Conservation (phyloP, 2,888 invertebrate species). For the Lordiphosa fenestrarum region DNA sequence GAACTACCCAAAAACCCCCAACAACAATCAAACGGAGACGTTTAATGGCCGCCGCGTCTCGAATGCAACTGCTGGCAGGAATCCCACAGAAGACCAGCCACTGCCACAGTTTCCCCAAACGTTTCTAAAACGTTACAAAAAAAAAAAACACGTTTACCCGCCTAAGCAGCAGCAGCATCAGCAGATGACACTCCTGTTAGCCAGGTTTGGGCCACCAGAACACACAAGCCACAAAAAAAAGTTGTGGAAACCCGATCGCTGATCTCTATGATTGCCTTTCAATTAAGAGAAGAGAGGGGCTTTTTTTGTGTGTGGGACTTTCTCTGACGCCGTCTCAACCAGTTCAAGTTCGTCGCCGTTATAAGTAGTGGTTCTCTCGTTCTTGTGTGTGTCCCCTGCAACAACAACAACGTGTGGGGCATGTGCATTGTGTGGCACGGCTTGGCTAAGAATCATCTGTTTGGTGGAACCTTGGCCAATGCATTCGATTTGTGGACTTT, state of each 20-base stretch:
- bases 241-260: conserved; percentile 42
- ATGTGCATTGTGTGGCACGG: conserved; percentile 3
- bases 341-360: conserved; percentile 33
- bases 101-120: conserved; percentile 50
- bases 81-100: conserved; percentile 20
- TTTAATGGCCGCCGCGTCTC: conserved; percentile 50
- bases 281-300: conserved; percentile 43
- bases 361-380: conserved; percentile 9
- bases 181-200: conserved; percentile 32
- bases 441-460: no score
- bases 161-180: not conserved
- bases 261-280: conserved; percentile 54
- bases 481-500: not conserved
- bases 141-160: conserved; percentile 33
- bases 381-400: conserved; percentile 9
- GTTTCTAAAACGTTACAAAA: conserved; percentile 24
- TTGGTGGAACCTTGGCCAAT: not conserved
- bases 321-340: conserved; percentile 24
- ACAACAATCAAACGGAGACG: conserved; percentile 26
- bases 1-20: conserved; percentile 12
- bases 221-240: conserved; percentile 13
- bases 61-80: conserved; percentile 76
- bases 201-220: conserved; percentile 20
- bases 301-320: conserved; percentile 32
- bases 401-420: conserved; percentile 12